Percentiles rank a stretch among this genome's conserved stretches.
phyloP scores from a whole-genome alignment of 2,888 invertebrate genomes.

The Pimpla rufipes region DNA sequence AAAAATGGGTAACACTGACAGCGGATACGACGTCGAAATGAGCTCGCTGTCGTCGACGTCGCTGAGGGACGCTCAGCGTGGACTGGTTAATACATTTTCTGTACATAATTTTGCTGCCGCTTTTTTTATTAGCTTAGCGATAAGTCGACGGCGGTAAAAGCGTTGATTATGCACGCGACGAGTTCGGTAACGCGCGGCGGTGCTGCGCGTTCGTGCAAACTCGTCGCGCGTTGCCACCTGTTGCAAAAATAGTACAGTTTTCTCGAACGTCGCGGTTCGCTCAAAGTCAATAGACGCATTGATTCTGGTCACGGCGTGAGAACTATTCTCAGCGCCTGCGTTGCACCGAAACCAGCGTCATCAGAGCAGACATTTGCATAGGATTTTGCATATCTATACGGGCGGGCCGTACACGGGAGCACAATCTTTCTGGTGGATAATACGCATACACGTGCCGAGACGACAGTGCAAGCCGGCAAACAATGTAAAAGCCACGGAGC shows the following conservation, averaged over 20 bases:
- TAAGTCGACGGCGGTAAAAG: neutral
- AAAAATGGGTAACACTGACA: conserved; percentile 76
- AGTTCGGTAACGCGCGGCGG: neutral
- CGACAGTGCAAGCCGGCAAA: neutral
- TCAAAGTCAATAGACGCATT: conserved; percentile 32
- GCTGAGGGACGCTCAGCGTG: conserved; percentile 74
- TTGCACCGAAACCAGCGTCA: conserved; percentile 21
- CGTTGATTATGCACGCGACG: neutral
- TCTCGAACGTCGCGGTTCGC: neutral
- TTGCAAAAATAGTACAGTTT: neutral
- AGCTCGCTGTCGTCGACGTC: conserved; percentile 75
- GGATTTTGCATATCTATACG: neutral
- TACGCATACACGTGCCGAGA: neutral
- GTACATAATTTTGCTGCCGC: conserved; percentile 25
- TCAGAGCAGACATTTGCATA: neutral
- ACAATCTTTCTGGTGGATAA: neutral
- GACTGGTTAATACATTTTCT: conserved; percentile 60
- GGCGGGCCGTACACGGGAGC: neutral
- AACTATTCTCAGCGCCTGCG: conserved; percentile 48
- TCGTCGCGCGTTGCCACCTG: neutral
- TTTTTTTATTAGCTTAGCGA: conserved; percentile 20
- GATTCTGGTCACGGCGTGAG: conserved; percentile 29
- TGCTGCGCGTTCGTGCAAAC: neutral
- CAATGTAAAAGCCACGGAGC: neutral
- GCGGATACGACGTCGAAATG: conserved; percentile 80